Evolutionary conservation across 2,797 vertebrate genomes (phyloP).

Genomic region (Miichthys miiuy): DNA sequence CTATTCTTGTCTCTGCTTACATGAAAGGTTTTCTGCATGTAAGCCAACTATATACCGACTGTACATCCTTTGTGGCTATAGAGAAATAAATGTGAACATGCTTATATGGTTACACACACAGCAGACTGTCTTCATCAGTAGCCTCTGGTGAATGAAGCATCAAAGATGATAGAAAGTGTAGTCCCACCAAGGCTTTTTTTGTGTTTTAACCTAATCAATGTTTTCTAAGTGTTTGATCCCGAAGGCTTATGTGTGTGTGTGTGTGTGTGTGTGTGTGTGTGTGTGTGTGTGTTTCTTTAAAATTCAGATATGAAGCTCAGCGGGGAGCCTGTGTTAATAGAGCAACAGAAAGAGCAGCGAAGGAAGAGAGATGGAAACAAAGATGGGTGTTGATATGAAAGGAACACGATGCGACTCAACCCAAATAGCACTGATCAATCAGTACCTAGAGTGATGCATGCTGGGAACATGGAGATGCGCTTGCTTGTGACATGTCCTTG

Average conservation of each 20-base stretch:
- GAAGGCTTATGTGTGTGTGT: conserved; percentile 9
- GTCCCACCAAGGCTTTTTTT: conserved; percentile 37
- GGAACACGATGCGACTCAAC: conserved; percentile 38
- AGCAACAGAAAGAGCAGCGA: conserved; percentile 42
- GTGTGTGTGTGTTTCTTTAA: conserved; percentile 24
- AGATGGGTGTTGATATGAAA: conserved; percentile 61
- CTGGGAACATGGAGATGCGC: conserved; percentile 56
- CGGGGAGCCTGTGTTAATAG: conserved; percentile 52
- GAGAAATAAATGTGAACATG: conserved; percentile 20
- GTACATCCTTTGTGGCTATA: conserved; percentile 34
- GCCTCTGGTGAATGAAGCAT: conserved; percentile 65
- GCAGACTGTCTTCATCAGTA: conserved; percentile 41
- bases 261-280: not conserved
- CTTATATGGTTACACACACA: conserved; percentile 2
- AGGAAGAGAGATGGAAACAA: conserved; percentile 49
- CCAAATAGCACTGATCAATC: conserved; percentile 77
- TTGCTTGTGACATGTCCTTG: conserved; percentile 31
- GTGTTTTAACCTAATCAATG: conserved; percentile 67
- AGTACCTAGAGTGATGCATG: conserved; percentile 66
- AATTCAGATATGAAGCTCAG: conserved; percentile 52
- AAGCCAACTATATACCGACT: conserved; percentile 24
- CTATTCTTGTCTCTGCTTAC: conserved; percentile 37
- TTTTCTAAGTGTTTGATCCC: conserved; percentile 62
- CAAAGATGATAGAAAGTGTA: conserved; percentile 55
- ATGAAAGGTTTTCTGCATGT: conserved; percentile 45